Base-by-base conservation (phyloP, 2,797 vertebrate species). In the Poeciliopsis paucimaculata region DNA sequence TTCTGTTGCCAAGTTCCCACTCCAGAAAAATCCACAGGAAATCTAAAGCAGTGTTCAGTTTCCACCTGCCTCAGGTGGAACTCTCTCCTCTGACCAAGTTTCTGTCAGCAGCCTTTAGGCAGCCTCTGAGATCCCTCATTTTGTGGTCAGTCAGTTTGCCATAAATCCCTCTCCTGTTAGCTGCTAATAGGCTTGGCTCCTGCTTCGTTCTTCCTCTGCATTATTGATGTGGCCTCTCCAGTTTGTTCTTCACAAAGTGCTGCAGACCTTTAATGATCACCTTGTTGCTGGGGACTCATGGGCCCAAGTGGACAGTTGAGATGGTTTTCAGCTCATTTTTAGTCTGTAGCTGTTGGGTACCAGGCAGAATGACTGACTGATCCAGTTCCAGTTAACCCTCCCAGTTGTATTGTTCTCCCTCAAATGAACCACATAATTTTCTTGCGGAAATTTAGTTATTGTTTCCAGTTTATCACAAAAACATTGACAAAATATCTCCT, bases 51-150 rank as follows among this genome's bases (percentile, higher is more conserved):
- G 93, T 89, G 87, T 92, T 92, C 84, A 91, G 93, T 94, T 95
- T 95, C 91, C 94, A 95, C 94, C 92, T 95, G 89, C 84, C 80
- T 93, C 93, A 94, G 92, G 92, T 95, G 88, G 84, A 80, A 81
- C 82, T 85, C 72, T 78, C 72, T 75, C 80, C 71, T 31, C 64
- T 81, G 82, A 92, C 89, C 90, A 93, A 90, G 78, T 91, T 87
- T 91, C 87, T 93, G 90, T 94, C 91, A 93, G 88, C 91, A 87
- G 78, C 89, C 70, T 89, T 87, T 87, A 89, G 80, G 79, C 82
- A 77, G 74, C 64, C 81, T 77, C 83, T 8, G 51, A 87, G 73
- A 87, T 91, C 80, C 80, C 75, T 90, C 73, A 84, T 89, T 90
- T 88, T 89, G 91, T 82, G 91, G 93, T 90, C 86, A 78, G 51